Evolutionary conservation across 2,797 vertebrate genomes (phyloP).

Genomic region (Anguilla obscura): DNA sequence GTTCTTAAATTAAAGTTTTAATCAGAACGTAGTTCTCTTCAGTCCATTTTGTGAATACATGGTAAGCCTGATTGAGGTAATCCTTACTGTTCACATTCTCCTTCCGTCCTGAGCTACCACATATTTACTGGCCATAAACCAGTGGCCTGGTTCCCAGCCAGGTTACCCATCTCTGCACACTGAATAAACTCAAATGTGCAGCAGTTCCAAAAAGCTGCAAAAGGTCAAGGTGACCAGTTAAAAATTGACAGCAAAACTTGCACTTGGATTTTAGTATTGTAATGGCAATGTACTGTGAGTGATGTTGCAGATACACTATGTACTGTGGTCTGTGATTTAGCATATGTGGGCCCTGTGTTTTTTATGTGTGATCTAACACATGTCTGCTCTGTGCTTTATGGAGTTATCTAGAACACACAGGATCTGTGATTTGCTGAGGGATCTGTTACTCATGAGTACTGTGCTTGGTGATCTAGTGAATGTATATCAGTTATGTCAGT

Average conservation of each 20-base stretch:
- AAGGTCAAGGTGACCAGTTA: neutral
- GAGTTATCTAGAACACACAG: neutral
- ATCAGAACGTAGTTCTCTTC: neutral
- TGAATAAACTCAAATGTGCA: neutral
- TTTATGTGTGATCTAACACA: neutral
- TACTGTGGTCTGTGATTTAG: neutral
- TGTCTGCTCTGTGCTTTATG: neutral
- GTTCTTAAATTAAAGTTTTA: too few relatives aligned
- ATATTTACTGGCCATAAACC: neutral
- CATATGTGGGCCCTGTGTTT: neutral
- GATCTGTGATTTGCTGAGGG: neutral
- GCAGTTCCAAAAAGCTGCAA: neutral
- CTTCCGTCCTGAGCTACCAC: neutral
- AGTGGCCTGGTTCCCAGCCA: neutral
- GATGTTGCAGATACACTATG: neutral
- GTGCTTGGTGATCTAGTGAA: neutral
- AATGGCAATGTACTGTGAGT: neutral
- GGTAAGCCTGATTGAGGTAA: neutral
- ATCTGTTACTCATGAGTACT: neutral
- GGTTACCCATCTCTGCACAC: neutral
- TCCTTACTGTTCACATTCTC: neutral
- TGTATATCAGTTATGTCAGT: neutral
- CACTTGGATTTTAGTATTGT: neutral
- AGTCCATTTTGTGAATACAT: neutral
- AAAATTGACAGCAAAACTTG: neutral